A percentile compares a stretch with the other conserved stretches of the same genome.
phyloP scores from a whole-genome alignment of 1,140 invertebrate species.

The Anoplolepis gracilipes region DNA sequence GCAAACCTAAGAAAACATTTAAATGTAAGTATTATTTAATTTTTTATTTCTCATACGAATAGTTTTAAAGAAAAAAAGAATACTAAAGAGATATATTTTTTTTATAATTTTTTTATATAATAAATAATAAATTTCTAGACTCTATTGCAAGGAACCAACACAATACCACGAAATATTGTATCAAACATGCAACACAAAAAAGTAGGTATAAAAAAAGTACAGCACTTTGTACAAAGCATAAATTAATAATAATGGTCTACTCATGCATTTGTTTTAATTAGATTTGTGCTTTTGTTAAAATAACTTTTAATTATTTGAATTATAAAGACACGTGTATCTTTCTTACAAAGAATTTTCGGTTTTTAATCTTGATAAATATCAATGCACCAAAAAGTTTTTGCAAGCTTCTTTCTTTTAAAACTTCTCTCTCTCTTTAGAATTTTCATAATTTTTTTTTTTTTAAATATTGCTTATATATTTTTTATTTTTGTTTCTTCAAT shows the following conservation, averaged over 20 bases:
- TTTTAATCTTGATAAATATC: background rate
- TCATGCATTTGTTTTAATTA: background rate
- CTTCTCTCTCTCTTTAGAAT: background rate
- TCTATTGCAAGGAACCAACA: background rate
- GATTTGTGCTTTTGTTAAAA: background rate
- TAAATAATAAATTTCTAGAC: background rate
- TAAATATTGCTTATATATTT: background rate
- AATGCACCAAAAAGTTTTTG: background rate
- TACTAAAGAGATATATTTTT: background rate
- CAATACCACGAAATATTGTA: background rate
- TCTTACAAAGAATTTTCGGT: background rate
- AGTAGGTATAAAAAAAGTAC: background rate
- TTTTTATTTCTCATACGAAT: too few species aligned
- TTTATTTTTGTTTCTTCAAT: background rate
- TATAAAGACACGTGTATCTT: background rate
- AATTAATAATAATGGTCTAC: background rate
- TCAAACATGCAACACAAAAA: background rate
- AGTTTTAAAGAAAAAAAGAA: too few species aligned
- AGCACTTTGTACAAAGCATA: background rate
- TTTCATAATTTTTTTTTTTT: background rate
- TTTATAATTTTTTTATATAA: background rate
- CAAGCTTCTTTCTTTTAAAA: background rate
- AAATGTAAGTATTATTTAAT: constrained; percentile 24
- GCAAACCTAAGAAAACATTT: constrained; percentile 8
- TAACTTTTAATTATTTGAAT: background rate